Evolutionary conservation across 1,140 invertebrate species (phyloP).

Genomic region (Drosophila burlai): DNA sequence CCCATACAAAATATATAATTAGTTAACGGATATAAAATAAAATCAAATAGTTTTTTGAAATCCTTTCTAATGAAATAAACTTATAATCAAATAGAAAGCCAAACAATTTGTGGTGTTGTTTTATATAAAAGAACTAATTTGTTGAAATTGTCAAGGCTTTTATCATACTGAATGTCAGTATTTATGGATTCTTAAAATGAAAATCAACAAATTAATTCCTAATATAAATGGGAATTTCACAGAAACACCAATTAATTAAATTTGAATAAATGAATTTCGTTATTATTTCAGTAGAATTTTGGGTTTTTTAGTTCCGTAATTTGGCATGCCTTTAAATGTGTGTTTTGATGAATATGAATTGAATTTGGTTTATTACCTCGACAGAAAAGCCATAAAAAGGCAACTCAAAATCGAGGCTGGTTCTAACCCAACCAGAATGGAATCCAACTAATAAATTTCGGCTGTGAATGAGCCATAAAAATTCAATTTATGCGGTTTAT

Average conservation of each 20-base stretch:
- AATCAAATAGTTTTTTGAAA: background rate
- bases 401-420: constrained; percentile 18
- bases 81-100: background rate
- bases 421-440: constrained; percentile 39
- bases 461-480: constrained; percentile 41
- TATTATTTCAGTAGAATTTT: constrained; percentile 20
- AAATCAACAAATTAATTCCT: background rate
- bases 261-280: constrained; percentile 10
- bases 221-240: constrained; percentile 4
- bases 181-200: background rate
- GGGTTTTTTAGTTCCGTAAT: constrained; percentile 9
- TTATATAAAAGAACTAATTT: constrained; percentile 10
- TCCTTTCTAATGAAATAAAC: background rate
- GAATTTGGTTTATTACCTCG: constrained; percentile 39
- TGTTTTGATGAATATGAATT: constrained; percentile 51
- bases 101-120: no score
- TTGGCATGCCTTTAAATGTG: background rate
- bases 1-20: background rate
- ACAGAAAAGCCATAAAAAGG: constrained; percentile 18
- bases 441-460: constrained; percentile 40
- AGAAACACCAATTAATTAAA: background rate
- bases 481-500: constrained; percentile 54
- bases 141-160: constrained; percentile 5
- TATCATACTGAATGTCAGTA: constrained; percentile 12
- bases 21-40: background rate